Evolutionary conservation across 2,113 vertebrate genomes (phyloP).

Genomic region (Alosa alosa): DNA sequence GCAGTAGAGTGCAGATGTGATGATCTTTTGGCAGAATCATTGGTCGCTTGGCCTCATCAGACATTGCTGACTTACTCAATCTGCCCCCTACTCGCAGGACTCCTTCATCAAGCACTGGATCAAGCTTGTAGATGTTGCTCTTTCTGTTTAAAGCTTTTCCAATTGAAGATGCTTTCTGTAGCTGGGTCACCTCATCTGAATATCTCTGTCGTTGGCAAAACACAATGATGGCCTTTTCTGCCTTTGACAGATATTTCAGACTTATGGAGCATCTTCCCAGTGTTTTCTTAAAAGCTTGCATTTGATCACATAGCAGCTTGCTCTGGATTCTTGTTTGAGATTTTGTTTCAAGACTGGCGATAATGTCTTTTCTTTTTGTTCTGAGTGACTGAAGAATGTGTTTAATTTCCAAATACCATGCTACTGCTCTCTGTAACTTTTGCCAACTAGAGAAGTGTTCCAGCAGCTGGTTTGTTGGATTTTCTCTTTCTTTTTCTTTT

Average conservation of each 20-base stretch:
- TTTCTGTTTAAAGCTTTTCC: neutral
- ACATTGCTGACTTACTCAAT: slow-evolving; percentile 22
- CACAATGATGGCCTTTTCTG: slow-evolving; percentile 8
- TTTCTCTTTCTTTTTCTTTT: neutral
- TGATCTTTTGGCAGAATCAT: slow-evolving; percentile 24
- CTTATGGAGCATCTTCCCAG: neutral
- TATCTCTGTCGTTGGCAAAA: slow-evolving; percentile 20
- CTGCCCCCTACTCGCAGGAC: slow-evolving; percentile 20
- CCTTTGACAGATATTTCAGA: neutral
- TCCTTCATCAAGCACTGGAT: slow-evolving; percentile 21
- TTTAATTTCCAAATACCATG: neutral
- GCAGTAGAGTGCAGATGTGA: neutral
- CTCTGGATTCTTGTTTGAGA: too few relatives aligned
- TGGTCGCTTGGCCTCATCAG: neutral
- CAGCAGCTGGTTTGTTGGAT: neutral
- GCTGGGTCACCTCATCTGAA: neutral
- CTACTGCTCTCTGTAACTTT: neutral
- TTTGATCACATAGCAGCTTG: neutral
- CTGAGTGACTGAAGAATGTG: neutral
- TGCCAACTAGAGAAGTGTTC: neutral
- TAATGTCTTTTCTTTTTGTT: neutral
- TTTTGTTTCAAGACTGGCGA: neutral
- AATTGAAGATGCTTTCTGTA: neutral
- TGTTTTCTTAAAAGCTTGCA: neutral
- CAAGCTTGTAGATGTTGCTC: slow-evolving; percentile 5